Base-by-base conservation (phyloP, 2,113 vertebrate species). In the Myanophis thanlyinensis region DNA sequence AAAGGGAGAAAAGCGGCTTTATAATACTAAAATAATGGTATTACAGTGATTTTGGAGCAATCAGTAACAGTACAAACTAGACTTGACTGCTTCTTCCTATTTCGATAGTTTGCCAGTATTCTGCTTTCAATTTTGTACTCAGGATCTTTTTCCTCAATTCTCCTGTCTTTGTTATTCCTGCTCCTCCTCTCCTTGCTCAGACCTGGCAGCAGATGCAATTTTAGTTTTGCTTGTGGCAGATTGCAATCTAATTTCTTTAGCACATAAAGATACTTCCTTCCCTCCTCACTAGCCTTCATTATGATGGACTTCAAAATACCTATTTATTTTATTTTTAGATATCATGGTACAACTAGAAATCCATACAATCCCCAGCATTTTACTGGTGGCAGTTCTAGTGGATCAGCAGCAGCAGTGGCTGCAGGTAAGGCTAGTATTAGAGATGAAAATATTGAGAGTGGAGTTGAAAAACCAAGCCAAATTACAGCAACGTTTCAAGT, bases 341-440 rank as follows among this genome's bases (percentile, higher is more conserved):
- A 90, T 89, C 97, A 97, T 85, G 96, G 93, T 80, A 96, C 95
- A 40, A 49, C 97, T 59, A 95, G 97, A 91, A 97, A 97, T 91
- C 97, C 97, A 13, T 97, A 97, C 92, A 95, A 96, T 49, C 94
- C 94, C 7, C 95, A 95, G 30, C 95, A 97, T 91, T 97, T 95
- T 94, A 93, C 97, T 53, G 97, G 97, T n/a, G 97, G 97, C 56
- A 97, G 97, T 92, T 97, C 97, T 92, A 97, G 97, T 0, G 97
- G 97, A 44, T 97, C 97, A 25, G 97, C 96, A 85, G 97, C 97
- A 53, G 96, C 97, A 89, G 96, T 97, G 90, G 97, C 97, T 93
- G 94, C 97, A 95, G 97, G 97, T 97, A 92, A 95, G 80, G 1
- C 53, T 22, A 54, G 13, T 85, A 91, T 91, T 54, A 3, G 23